Evolutionary conservation across 2,113 vertebrate genomes (phyloP), one percentile per base, ranked within the genome.

Genomic region (Plotosus lineatus): DNA sequence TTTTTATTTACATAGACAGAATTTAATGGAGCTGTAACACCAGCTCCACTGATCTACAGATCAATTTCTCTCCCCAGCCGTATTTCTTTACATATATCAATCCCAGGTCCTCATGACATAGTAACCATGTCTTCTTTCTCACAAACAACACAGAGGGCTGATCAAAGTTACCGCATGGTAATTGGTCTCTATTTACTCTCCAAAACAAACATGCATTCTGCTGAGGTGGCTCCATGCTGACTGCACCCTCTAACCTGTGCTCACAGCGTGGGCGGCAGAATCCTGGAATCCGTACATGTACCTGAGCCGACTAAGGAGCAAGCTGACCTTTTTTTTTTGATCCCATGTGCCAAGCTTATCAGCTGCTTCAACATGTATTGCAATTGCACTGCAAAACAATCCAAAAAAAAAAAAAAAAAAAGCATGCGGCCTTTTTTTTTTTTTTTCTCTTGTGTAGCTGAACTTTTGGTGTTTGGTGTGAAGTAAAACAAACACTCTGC

Each of bases 121-220:
- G 50, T 77, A 76, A 48, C 48, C 9, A 6, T 63, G 53, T 72
- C 65, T 33, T 55, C 40, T 84, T 73, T 26, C 40, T 71, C 44
- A 28, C 50, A 82, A 82, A 80, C 72, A 85, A 72, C 33, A 50
- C 77, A 44, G 79, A 78, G 26, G 8, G 75, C 33, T 79, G 81
- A 89, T 89, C 86, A 91, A 90, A 91, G 87, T 79, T 79, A 50
- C 86, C 46, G 75, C 78, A 81, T 87, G 84, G 88, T 89, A 85
- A 83, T 81, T 83, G 76, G 79, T 81, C 75, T 80, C 75, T 88
- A 80, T 89, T 90, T 89, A 79, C 84, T 77, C 81, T 83, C 73
- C 84, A 80, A 84, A 79, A 87, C 86, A 91, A 89, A 89, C 82
- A 87, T n/a, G 84, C 77, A 68, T 80, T 85, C 66, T 83, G 81